Evolutionary conservation across 2,797 vertebrate genomes (phyloP).

Genomic region (Syngnathus rostellatus): DNA sequence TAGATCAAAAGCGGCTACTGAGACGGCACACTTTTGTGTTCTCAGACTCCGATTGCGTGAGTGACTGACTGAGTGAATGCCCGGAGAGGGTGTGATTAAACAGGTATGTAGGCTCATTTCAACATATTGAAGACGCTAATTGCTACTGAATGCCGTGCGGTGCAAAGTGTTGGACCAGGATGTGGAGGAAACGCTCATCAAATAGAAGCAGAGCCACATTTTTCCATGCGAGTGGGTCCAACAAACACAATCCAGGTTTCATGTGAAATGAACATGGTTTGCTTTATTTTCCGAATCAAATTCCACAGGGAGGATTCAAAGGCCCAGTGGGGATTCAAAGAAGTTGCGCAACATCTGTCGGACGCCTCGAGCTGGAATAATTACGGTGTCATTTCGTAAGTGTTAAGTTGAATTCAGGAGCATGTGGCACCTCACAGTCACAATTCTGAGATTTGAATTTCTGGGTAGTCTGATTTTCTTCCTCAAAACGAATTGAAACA

Average conservation of each 20-base stretch:
- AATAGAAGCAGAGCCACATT: slow-evolving; percentile 23
- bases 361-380: not conserved
- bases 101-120: slow-evolving; percentile 61
- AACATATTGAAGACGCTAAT: slow-evolving; percentile 63
- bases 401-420: not conserved
- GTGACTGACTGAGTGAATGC: slow-evolving; percentile 44
- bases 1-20: slow-evolving; percentile 66
- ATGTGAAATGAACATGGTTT: slow-evolving; percentile 9
- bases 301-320: not conserved
- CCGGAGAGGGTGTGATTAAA: slow-evolving; percentile 62
- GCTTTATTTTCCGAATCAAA: not conserved
- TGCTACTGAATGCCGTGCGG: slow-evolving; percentile 46
- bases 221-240: slow-evolving; percentile 32
- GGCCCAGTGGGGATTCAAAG: not conserved
- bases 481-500: too few relatives aligned
- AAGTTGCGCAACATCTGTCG: not conserved
- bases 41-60: slow-evolving; percentile 43
- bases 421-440: not conserved
- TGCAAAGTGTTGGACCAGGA: slow-evolving; percentile 48
- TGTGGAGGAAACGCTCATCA: slow-evolving; percentile 43
- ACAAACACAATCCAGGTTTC: slow-evolving; percentile 46
- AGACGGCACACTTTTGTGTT: slow-evolving; percentile 56
- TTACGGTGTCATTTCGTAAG: not conserved
- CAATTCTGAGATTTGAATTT: not conserved
- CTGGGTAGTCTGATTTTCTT: not conserved